Base-by-base conservation (phyloP, 2,888 invertebrate genomes). In the Troglohyphantes excavatus region DNA sequence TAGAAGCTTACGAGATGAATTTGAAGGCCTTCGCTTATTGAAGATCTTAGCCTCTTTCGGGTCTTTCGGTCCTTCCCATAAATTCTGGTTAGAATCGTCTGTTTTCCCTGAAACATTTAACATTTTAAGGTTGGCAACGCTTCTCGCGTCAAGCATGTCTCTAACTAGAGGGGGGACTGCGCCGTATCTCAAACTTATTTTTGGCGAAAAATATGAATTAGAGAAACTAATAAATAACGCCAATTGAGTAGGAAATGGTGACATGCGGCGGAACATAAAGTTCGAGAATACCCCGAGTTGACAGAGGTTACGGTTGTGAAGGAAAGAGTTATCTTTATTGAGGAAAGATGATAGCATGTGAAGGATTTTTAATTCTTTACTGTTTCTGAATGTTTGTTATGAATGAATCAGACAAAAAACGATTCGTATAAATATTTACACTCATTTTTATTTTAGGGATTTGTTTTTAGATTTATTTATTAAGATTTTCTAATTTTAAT, bases 21-120 rank as follows among this genome's bases (percentile, higher is more conserved):
- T 53, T 17, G 17, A 13, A 53, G 53, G 53, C 53, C n/a, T n/a
- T n/a, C n/a, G n/a, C n/a, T n/a, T 53, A 13, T 5, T 53, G n/a
- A 53, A 53, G 53, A 33, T 33, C 2, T 53, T 53, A 53, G 13
- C 7, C 39, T 39, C 46, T 53, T 53, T 17, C 53, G 13, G 17
- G n/a, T 53, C 53, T n/a, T 53, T 39, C n/a, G n/a, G n/a, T n/a
- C n/a, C n/a, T 53, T 2, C 39, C 13, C 78, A 43, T 78, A 65
- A 78, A 65, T 78, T 26, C 63, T n/a, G 17, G 19, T 11, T 2
- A 19, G 17, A 19, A 63, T 26, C 5, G 78, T 43, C 78, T 78
- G 78, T 63, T 65, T 65, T 75, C n/a, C 65, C 23, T 43, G 39
- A 65, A 65, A 13, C 11, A 43, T 43, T 65, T 53, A 53, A 53